Conservation (phyloP, 2,888 invertebrate species). For the Lasioglossum marginatum region DNA sequence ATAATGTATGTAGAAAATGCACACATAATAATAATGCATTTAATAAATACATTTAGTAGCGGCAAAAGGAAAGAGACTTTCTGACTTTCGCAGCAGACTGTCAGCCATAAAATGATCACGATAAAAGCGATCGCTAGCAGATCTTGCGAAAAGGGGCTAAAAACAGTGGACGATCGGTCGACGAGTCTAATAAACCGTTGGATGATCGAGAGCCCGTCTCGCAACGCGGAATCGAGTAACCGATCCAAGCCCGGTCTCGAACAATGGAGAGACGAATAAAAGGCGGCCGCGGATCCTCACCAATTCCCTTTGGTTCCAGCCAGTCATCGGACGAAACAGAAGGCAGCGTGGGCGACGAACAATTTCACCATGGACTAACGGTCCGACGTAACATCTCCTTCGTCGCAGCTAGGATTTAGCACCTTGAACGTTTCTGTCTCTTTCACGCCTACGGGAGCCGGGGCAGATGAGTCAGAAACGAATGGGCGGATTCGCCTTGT, state of each 20-base stretch:
- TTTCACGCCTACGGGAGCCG: slow-evolving; percentile 59
- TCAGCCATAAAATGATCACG: background rate
- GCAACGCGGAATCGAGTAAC: slow-evolving; percentile 11
- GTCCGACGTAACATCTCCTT: slow-evolving; percentile 61
- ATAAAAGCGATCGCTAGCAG: background rate
- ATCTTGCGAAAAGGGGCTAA: background rate
- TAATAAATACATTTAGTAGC: background rate
- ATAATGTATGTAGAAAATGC: background rate
- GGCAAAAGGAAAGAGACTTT: background rate
- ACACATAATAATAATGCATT: background rate
- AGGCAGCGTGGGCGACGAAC: slow-evolving; percentile 53
- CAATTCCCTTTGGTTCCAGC: slow-evolving; percentile 21
- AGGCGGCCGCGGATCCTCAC: slow-evolving; percentile 32
- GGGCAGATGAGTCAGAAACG: slow-evolving; percentile 66
- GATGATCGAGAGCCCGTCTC: slow-evolving; percentile 7
- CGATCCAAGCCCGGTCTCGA: background rate
- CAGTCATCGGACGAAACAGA: slow-evolving; percentile 49
- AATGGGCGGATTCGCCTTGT: slow-evolving; percentile 56
- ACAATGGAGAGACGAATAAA: slow-evolving; percentile 38
- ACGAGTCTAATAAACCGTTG: background rate
- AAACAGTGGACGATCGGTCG: slow-evolving; percentile 7
- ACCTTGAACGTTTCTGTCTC: slow-evolving; percentile 66
- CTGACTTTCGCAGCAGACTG: background rate
- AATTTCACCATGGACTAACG: slow-evolving; percentile 53
- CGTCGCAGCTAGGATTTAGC: slow-evolving; percentile 64